Base-by-base conservation (phyloP, 2,888 invertebrate species). In the Heliconius hortense region DNA sequence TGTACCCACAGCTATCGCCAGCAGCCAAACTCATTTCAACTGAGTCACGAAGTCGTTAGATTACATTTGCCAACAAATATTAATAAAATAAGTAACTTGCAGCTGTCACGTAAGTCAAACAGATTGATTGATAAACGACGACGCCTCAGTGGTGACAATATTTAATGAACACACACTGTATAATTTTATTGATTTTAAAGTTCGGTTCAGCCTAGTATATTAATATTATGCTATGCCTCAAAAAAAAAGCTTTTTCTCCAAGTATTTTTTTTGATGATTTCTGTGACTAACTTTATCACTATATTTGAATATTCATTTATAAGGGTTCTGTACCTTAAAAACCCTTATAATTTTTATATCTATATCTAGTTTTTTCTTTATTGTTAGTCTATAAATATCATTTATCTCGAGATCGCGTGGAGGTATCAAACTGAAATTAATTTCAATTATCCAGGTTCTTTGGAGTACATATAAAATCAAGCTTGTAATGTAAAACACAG, bases 61-160 rank as follows among this genome's bases (percentile, higher is more conserved):
- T 56, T n/a, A 59, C n/a, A 63, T 63, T 63, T 64, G n/a, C 64
- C n/a, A 35, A 35, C 21, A 64, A 67, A 26, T 67, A 67, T 67
- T 67, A 67, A 67, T 67, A 67, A 64, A 64, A 35, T 64, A 64
- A 21, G 35, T 21, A 48, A 48, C 48, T 48, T 48, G 48, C n/a
- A 64, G 35, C 13, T 35, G 64, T 64, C 21, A 11, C 35, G 35
- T n/a, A 35, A 64, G n/a, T 35, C 64, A 64, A 64, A 64, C 64
- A 35, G 35, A 35, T 35, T 35, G 64, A 64, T 64, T 64, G 35
- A 64, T 35, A 4, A n/a, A 35, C 5, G 63, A 63, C n/a, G n/a
- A 31, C 35, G n/a, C 11, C 35, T 64, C n/a, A n/a, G n/a, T n/a
- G n/a, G 35, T 13, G 35, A 35, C 13, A 35, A 64, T 64, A 64